A percentile compares a stretch with the other conserved stretches of the same genome.
Conservation (phyloP, 2,888 invertebrate species). For the Onchidella celtica region DNA sequence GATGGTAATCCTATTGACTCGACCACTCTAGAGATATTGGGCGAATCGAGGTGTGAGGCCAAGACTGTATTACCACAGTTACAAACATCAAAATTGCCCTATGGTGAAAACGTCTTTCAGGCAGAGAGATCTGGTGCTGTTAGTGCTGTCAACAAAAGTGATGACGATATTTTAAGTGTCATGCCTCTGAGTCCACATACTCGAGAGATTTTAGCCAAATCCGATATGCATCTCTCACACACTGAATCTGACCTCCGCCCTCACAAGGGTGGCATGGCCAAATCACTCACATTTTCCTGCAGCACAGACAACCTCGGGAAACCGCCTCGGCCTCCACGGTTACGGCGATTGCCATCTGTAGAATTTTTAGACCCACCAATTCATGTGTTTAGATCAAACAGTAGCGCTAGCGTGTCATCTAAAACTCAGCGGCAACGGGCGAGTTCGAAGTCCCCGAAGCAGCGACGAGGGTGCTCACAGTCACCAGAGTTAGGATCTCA, state of each 20-base stretch:
- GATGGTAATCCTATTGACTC: not conserved
- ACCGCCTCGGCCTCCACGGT: not conserved
- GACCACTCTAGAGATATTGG: not conserved
- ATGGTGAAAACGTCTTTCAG: no score
- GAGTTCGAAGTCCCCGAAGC: not conserved
- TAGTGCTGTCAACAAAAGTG: not conserved
- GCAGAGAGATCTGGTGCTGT: not conserved
- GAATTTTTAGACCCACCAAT: slow-evolving; percentile 61
- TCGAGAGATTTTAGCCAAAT: slow-evolving; percentile 19
- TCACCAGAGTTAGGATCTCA: not conserved
- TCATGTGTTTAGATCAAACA: slow-evolving; percentile 15
- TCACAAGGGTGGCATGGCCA: not conserved
- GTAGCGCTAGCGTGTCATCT: not conserved
- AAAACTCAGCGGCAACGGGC: not conserved
- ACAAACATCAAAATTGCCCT: not conserved
- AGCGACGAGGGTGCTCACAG: not conserved
- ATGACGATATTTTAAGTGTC: slow-evolving; percentile 5
- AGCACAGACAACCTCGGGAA: slow-evolving; percentile 28
- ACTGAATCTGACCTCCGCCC: not conserved
- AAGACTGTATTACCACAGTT: not conserved
- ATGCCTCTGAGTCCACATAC: slow-evolving; percentile 41
- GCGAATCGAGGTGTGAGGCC: not conserved
- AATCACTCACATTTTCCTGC: not conserved
- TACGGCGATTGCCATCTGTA: slow-evolving; percentile 58
- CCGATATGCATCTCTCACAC: slow-evolving; percentile 9